Conservation (phyloP, 2,797 vertebrate genomes). For the Sebastes hopkinsi region DNA sequence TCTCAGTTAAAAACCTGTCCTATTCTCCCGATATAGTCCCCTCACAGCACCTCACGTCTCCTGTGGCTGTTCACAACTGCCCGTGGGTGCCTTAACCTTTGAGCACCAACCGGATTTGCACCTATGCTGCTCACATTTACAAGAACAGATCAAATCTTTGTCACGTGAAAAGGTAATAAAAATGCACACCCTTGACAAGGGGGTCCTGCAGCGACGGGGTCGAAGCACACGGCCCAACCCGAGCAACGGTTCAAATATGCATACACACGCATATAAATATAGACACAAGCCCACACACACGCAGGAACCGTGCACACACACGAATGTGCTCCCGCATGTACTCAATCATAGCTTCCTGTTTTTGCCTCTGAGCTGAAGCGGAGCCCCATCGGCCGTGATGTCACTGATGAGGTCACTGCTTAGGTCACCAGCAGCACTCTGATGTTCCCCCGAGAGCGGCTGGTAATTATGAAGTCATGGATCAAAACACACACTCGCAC, state of each 20-base stretch:
- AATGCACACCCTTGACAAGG: background rate
- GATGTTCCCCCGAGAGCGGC: slow-evolving; percentile 53
- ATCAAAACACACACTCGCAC: slow-evolving; percentile 48
- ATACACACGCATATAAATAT: slow-evolving; percentile 22
- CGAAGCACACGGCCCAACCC: slow-evolving; percentile 3
- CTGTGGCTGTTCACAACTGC: background rate
- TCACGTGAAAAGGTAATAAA: background rate
- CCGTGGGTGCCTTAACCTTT: background rate
- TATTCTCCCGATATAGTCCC: background rate
- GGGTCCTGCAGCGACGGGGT: background rate
- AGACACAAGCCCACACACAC: slow-evolving; percentile 43
- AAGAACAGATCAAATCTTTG: background rate
- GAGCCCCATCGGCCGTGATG: slow-evolving; percentile 65
- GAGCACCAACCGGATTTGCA: background rate
- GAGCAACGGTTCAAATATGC: slow-evolving; percentile 33
- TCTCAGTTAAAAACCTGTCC: background rate
- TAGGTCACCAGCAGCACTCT: slow-evolving; percentile 71
- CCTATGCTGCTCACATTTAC: background rate
- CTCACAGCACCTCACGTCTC: background rate
- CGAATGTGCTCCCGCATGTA: slow-evolving; percentile 29
- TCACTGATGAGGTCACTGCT: slow-evolving; percentile 80
- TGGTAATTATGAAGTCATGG: slow-evolving; percentile 76
- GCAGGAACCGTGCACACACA: slow-evolving; percentile 26
- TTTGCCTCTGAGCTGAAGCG: slow-evolving; percentile 48
- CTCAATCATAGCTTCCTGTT: slow-evolving; percentile 75